phyloP scores from a whole-genome alignment of 2,797 vertebrate genomes.

The Chrosomus eos region DNA sequence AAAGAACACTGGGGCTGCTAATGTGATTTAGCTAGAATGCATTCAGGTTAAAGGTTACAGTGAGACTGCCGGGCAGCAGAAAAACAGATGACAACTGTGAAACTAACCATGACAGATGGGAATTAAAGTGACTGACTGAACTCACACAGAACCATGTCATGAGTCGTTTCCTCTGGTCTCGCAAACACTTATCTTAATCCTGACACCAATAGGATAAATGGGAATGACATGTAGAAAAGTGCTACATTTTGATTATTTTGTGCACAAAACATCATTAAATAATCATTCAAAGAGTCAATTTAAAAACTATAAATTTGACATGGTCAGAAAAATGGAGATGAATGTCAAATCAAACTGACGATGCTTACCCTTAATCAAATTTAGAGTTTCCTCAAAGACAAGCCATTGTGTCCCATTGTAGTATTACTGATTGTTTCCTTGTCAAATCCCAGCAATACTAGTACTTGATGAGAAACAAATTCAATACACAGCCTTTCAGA shows the following conservation, averaged over 20 bases:
- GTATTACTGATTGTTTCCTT: constrained; percentile 28
- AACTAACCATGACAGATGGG: constrained; percentile 84
- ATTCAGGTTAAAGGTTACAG: constrained; percentile 81
- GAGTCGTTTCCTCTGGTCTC: constrained; percentile 44
- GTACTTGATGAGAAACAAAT: constrained; percentile 37
- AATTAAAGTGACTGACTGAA: constrained; percentile 80
- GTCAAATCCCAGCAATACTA: constrained; percentile 29
- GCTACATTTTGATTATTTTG: background rate
- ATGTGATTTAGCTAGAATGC: constrained; percentile 84
- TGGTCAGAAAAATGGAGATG: constrained; percentile 15
- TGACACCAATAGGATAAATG: constrained; percentile 4
- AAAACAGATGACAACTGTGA: constrained; percentile 82
- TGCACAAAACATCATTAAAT: background rate
- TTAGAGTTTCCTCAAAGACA: constrained; percentile 25
- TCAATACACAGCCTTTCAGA: constrained; percentile 32
- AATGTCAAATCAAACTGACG: constrained; percentile 22
- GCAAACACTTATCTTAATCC: constrained; percentile 32
- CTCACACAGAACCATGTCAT: constrained; percentile 56
- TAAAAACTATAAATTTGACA: background rate
- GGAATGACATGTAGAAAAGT: background rate
- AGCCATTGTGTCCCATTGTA: constrained; percentile 14
- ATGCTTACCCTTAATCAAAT: constrained; percentile 35
- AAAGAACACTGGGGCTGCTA: constrained; percentile 77
- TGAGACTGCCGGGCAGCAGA: constrained; percentile 74
- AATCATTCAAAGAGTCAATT: background rate